A percentile compares a stretch with the other conserved stretches of the same genome.
phyloP scores from a whole-genome alignment of 2,113 vertebrate species.

The Stigmatopora nigra region DNA sequence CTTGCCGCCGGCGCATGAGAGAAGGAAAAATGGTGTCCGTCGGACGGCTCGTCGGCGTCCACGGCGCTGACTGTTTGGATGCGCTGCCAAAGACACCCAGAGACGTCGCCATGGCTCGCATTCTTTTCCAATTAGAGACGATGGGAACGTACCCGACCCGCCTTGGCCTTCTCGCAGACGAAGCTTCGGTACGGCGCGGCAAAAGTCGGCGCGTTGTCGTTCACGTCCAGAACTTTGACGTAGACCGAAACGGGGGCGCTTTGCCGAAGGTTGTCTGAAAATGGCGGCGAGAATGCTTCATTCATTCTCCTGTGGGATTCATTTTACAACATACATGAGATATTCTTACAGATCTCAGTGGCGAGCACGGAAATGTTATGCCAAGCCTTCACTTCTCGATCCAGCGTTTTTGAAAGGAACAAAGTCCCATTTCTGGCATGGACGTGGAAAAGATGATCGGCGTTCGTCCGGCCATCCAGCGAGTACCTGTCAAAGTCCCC shows the following conservation, averaged over 20 bases:
- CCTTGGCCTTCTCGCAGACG: constrained; percentile 88
- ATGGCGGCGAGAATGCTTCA: constrained; percentile 1
- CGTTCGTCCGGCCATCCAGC: constrained; percentile 86
- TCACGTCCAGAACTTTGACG: constrained; percentile 87
- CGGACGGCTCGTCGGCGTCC: constrained; percentile 81
- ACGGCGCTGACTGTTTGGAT: constrained; percentile 89
- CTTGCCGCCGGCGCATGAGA: constrained; percentile 76
- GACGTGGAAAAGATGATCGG: constrained; percentile 86
- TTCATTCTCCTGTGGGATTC: not conserved
- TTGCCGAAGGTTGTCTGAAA: constrained; percentile 81
- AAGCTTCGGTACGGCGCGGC: constrained; percentile 84
- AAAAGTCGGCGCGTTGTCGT: constrained; percentile 90
- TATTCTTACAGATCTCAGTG: constrained; percentile 83
- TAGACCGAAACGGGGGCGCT: constrained; percentile 81
- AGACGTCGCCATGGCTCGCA: not conserved
- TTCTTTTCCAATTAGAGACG: too few species aligned
- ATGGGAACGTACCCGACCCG: constrained; percentile 77
- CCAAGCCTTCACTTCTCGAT: constrained; percentile 85
- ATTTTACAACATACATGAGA: too few species aligned
- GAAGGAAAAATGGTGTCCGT: constrained; percentile 87
- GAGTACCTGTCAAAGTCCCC: constrained; percentile 76
- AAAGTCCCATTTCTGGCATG: constrained; percentile 86
- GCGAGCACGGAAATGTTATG: constrained; percentile 92
- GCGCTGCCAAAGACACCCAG: constrained; percentile 66
- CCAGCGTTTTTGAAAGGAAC: constrained; percentile 82